Percentiles rank a stretch among this genome's conserved stretches.
phyloP scores from a whole-genome alignment of 1,140 invertebrate genomes.

The Drosophila pandora region DNA sequence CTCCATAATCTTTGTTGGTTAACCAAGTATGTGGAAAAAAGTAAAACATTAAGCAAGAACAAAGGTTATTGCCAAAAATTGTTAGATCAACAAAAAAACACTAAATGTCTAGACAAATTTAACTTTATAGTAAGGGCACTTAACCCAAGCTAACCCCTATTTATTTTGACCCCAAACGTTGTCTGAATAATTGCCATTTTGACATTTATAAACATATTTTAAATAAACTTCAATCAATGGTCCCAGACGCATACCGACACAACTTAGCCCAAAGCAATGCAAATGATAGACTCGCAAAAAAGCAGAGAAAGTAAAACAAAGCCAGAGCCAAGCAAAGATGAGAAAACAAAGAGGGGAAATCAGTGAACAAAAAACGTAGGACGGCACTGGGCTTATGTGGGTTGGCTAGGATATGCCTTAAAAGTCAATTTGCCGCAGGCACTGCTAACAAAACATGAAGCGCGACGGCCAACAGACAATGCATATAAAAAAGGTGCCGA shows the following conservation, averaged over 20 bases:
- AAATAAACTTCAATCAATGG: constrained; percentile 80
- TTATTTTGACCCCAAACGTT: constrained; percentile 33
- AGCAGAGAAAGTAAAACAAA: constrained; percentile 33
- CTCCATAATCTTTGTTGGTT: too few species aligned
- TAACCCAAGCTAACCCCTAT: constrained; percentile 37
- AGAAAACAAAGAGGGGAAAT: constrained; percentile 40
- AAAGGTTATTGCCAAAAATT: background rate
- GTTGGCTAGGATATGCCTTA: constrained; percentile 51
- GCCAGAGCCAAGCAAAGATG: constrained; percentile 16
- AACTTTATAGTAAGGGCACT: constrained; percentile 44
- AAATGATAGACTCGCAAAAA: constrained; percentile 54
- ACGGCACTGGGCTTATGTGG: background rate
- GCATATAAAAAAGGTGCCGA: constrained; percentile 69
- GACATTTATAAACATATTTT: constrained; percentile 77
- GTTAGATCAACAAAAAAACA: constrained; percentile 5
- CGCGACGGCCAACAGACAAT: constrained; percentile 60
- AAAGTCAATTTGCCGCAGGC: constrained; percentile 79
- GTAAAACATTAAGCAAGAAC: background rate
- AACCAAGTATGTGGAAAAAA: background rate
- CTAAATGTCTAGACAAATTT: constrained; percentile 65
- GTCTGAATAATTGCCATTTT: constrained; percentile 71
- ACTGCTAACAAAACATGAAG: constrained; percentile 75
- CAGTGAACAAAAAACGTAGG: constrained; percentile 3
- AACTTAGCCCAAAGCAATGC: constrained; percentile 46
- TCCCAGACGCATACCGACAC: constrained; percentile 50